Evolutionary conservation across 2,113 vertebrate species (phyloP), one percentile per base, ranked within the genome.

Genomic region (Boulengeromyrus knoepffleri): DNA sequence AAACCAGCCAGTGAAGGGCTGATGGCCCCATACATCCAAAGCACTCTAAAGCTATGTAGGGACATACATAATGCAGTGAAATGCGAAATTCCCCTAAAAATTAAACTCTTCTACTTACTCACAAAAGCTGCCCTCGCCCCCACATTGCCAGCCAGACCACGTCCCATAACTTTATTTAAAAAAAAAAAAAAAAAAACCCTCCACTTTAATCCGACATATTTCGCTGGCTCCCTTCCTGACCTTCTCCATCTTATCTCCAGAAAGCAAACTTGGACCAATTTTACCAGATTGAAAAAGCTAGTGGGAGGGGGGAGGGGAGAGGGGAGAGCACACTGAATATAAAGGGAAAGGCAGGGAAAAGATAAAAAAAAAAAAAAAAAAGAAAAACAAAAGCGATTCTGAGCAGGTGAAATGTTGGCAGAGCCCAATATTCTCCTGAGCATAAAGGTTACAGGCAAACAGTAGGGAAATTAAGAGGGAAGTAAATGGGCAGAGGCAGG

Each of bases 191-290:
- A 45, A 88, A 27, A 87, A 87, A 42, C 80, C 3, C 36, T 85
- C 36, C 46, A 50, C 84, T 84, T 89, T 56, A 77, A 85, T 89
- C 88, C 70, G 13, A n/a, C 31, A 84, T 45, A 84, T 89, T 85
- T 58, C 77, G 27, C 66, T 50, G 90, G 80, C 83, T 50, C 49
- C 85, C 31, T 87, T 53, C 87, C 88, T 62, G 84, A 91, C 87
- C 86, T 88, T 88, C 90, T 88, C 36, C 36, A 58, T 84, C 86
- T 88, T 88, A 90, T 90, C 89, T 80, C 36, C 39, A 62, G 56
- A 62, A 88, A 90, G 90, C 49, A 90, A 88, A 87, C 70, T 56
- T 84, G 70, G 70, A 49, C 66, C 87, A 80, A 66, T 88, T 88
- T 52, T 31, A 90, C 90, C 52, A 62, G 87, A 88, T 39, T 42